phyloP scores from a whole-genome alignment of 2,797 vertebrate species.

The Thaleichthys pacificus region DNA sequence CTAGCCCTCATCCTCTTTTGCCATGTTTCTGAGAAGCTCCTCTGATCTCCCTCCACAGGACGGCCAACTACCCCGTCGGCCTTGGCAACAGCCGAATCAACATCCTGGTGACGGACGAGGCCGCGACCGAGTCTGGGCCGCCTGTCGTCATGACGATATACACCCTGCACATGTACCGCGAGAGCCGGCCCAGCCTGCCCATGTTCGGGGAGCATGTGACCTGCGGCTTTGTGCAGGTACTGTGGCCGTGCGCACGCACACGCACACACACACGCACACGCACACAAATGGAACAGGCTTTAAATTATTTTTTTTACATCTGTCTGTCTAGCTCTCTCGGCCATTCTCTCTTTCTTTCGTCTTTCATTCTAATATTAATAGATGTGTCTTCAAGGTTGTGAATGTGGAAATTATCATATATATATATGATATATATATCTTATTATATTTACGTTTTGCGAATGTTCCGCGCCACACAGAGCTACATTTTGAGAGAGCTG shows the following conservation, averaged over 20 bases:
- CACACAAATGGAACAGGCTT: background rate
- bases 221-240: constrained; percentile 91
- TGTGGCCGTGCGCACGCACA: background rate
- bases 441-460: no score
- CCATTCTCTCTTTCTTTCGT: no score
- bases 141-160: constrained; percentile 80
- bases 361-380: no score
- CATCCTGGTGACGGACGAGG: constrained; percentile 78
- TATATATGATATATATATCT: no score
- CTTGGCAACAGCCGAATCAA: constrained; percentile 85
- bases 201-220: constrained; percentile 88
- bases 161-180: constrained; percentile 84
- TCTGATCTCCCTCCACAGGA: constrained; percentile 59
- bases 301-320: no score
- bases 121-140: constrained; percentile 55
- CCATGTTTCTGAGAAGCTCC: constrained; percentile 35
- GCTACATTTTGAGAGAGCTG: no score
- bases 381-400: no score
- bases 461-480: no score
- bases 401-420: no score
- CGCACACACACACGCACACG: background rate
- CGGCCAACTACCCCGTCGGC: constrained; percentile 84
- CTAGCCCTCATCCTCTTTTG: background rate
- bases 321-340: no score
- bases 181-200: constrained; percentile 89